Base-by-base conservation (phyloP, 2,797 vertebrate species). In the Sebastes itinus region DNA sequence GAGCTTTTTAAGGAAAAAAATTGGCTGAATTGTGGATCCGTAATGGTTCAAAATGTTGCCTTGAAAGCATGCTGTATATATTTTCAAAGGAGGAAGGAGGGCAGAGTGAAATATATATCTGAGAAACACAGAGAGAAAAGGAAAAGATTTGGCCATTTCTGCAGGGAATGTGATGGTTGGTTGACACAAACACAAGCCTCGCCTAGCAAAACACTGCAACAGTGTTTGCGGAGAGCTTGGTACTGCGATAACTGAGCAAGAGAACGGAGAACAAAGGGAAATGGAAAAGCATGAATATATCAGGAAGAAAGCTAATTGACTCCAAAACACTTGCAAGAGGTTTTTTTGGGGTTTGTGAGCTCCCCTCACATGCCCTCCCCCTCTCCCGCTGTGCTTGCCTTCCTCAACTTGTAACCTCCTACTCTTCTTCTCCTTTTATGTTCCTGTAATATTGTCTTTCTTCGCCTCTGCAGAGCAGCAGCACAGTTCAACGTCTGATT, bases 161-260 rank as follows among this genome's bases (percentile, higher is more conserved):
- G 87, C 70, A 72, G 88, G 85, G 86, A 91, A 85, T 75, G 84
- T 90, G 81, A 88, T 85, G 90, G 87, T 84, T 86, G 92, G 72
- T 83, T 86, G 86, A 92, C 77, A 90, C 75, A 85, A 92, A 91
- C 80, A 84, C 80, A 56, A 73, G 75, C 75, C 82, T 81, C 42
- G 78, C 80, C 74, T 64, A 78, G 76, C 78, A 89, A 89, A 91
- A 79, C 96, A 94, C 77, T 97, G 94, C 88, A 97, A 97, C 80
- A 60, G 56, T 46, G 56, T 72, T 60, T 81, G 84, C 49, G 20
- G 91, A 87, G 89, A 78, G 77, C 87, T 84, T 20, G 65, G 78
- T 74, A 87, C 83, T 83, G 82, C 4, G 86, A 88, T 82, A 92
- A 91, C 85, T 30, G 58, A 77, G 85, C 69, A 77, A 88, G 72